Conservation (phyloP, 2,113 vertebrate species). For the Ictalurus punctatus region DNA sequence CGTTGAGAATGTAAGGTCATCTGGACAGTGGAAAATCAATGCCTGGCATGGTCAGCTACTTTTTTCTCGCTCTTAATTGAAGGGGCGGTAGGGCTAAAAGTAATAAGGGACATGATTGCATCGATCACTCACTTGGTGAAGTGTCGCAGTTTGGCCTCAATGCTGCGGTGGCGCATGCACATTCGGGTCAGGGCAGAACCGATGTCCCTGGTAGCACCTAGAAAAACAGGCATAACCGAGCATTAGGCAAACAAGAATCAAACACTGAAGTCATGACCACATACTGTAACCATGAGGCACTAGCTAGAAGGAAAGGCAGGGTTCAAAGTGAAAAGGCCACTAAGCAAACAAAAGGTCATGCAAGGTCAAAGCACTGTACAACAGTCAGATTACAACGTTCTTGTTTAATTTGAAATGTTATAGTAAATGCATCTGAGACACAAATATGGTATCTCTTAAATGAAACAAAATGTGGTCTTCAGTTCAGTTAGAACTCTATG, state of each 20-base stretch:
- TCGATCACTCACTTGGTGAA: constrained; percentile 87
- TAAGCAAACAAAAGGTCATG: not conserved
- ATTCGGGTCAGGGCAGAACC: constrained; percentile 96
- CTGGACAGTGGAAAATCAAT: constrained; percentile 52
- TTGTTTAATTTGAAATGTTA: not conserved
- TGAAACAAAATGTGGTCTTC: not conserved
- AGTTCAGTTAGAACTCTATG: not conserved
- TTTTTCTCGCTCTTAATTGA: constrained; percentile 41
- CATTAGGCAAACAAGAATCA: not conserved
- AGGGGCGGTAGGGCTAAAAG: constrained; percentile 36
- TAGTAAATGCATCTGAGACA: not conserved
- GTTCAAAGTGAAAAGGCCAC: not conserved
- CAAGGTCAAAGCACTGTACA: not conserved
- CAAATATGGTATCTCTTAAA: not conserved
- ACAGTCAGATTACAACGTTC: not conserved
- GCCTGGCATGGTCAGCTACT: constrained; percentile 34
- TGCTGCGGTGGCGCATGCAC: constrained; percentile 99
- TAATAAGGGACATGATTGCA: constrained; percentile 15
- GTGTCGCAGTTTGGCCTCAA: constrained; percentile 94
- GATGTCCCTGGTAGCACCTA: constrained; percentile 95
- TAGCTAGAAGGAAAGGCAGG: not conserved
- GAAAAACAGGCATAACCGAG: constrained; percentile 15
- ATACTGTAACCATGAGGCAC: not conserved
- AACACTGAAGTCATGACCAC: not conserved
- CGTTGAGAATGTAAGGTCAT: constrained; percentile 46